Conservation (phyloP, 2,113 vertebrate genomes). For the Dromas ardeola region DNA sequence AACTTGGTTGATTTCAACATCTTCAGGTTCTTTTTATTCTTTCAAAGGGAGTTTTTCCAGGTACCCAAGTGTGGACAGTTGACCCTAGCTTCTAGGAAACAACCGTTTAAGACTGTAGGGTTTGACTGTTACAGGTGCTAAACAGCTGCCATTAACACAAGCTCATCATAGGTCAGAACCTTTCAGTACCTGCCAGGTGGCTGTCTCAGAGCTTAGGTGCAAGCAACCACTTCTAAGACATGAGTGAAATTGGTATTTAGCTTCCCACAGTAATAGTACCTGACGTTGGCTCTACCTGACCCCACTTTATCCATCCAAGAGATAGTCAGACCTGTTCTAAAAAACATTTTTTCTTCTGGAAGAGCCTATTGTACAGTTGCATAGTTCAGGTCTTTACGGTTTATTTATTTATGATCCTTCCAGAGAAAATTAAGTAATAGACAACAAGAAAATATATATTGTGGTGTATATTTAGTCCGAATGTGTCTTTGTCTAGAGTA, state of each 20-base stretch:
- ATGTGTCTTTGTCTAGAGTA: not conserved
- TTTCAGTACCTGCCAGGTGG: not conserved
- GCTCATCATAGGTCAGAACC: not conserved
- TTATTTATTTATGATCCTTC: constrained; percentile 35
- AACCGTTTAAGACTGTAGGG: not conserved
- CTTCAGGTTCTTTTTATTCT: not conserved
- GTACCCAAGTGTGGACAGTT: not conserved
- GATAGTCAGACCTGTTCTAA: not conserved
- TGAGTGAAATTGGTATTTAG: not conserved
- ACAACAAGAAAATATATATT: not conserved
- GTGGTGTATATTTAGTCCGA: constrained; percentile 6
- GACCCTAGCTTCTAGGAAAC: not conserved
- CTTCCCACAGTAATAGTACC: not conserved
- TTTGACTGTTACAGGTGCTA: not conserved
- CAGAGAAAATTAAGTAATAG: constrained; percentile 8
- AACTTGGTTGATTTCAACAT: not conserved
- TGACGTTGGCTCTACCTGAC: not conserved
- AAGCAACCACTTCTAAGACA: not conserved
- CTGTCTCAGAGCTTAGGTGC: not conserved
- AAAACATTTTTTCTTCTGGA: not conserved
- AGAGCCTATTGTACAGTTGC: not conserved
- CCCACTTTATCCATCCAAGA: not conserved
- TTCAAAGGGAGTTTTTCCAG: not conserved
- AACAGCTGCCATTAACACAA: not conserved
- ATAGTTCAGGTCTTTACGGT: not conserved